Percentiles rank a stretch among this genome's conserved stretches.
phyloP scores from a whole-genome alignment of 2,797 vertebrate species.

The Cygnus olor region DNA sequence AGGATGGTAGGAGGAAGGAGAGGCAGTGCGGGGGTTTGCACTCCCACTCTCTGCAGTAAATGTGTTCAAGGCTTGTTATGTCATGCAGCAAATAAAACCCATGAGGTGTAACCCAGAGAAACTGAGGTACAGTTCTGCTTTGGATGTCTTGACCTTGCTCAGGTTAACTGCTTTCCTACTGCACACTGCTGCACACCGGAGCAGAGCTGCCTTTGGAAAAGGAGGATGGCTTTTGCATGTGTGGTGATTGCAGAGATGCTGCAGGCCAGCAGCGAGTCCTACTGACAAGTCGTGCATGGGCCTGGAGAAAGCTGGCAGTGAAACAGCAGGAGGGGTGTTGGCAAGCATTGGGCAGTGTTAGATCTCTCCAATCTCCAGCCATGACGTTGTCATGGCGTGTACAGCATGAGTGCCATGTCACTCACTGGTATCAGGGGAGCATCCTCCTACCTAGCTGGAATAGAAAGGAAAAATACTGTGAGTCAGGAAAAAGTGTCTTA shows the following conservation, averaged over 20 bases:
- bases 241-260: neutral
- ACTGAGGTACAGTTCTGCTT: neutral
- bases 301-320: neutral
- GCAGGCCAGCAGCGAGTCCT: neutral
- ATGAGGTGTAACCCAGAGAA: neutral
- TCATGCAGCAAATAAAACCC: neutral
- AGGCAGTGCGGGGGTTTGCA: neutral
- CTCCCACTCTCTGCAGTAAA: neutral
- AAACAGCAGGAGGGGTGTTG: neutral
- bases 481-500: neutral
- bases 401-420: accelerated
- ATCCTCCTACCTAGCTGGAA: neutral
- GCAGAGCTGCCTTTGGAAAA: neutral
- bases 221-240: neutral
- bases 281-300: accelerated
- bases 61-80: neutral
- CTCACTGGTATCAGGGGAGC: neutral
- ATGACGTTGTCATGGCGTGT: accelerated
- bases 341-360: neutral
- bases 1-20: neutral
- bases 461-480: neutral
- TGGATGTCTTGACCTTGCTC: neutral
- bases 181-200: neutral
- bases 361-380: neutral
- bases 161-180: neutral